Conservation (phyloP, 2,797 vertebrate genomes). For the Nannoperca obscura region DNA sequence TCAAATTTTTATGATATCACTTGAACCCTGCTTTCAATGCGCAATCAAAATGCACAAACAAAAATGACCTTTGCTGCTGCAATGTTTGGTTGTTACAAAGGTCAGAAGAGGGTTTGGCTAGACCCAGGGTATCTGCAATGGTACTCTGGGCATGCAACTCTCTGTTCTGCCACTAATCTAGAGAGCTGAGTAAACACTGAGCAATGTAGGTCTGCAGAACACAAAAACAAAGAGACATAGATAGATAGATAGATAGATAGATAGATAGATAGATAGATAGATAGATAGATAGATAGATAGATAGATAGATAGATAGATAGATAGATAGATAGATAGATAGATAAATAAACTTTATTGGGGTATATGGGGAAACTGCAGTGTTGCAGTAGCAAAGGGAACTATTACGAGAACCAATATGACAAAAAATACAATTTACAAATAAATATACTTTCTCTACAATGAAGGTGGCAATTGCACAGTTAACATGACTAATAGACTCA, state of each 20-base stretch:
- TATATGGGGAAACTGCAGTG: no score
- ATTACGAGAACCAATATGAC: no score
- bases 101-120: constrained; percentile 46
- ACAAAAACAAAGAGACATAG: constrained; percentile 10
- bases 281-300: no score
- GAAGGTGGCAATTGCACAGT: background rate
- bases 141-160: constrained; percentile 29
- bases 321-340: no score
- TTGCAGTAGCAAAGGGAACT: no score
- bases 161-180: constrained; percentile 25
- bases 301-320: no score
- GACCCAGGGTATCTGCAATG: constrained; percentile 25
- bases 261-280: no score
- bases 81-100: constrained; percentile 40
- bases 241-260: no score
- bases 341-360: no score
- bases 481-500: background rate
- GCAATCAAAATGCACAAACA: constrained; percentile 56
- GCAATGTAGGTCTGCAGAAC: constrained; percentile 21
- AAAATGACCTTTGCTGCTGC: constrained; percentile 57
- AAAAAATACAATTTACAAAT: no score
- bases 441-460: background rate
- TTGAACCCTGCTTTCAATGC: constrained; percentile 48
- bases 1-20: constrained; percentile 43
- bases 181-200: constrained; percentile 42